phyloP scores from a whole-genome alignment of 2,797 vertebrate species.

The Epinephelus coioides region DNA sequence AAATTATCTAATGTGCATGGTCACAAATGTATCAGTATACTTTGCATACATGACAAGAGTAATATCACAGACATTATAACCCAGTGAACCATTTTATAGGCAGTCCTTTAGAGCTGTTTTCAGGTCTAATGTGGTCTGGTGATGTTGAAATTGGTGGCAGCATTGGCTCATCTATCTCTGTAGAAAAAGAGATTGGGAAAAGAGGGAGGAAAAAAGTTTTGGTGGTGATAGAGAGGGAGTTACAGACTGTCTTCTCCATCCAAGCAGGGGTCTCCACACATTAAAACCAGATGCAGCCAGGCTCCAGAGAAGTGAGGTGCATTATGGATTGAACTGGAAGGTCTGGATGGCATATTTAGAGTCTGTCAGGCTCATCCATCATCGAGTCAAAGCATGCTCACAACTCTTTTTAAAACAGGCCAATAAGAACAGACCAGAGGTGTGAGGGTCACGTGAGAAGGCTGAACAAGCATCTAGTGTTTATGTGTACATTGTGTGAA shows the following conservation, averaged over 20 bases:
- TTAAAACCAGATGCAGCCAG: conserved; percentile 83
- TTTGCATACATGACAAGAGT: conserved; percentile 5
- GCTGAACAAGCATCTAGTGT: conserved; percentile 57
- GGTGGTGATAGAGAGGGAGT: conserved; percentile 45
- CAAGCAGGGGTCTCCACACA: conserved; percentile 67
- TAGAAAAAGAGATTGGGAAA: conserved; percentile 23
- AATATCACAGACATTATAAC: conserved; percentile 24
- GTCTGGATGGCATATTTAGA: conserved; percentile 76
- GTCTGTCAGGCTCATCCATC: conserved; percentile 75
- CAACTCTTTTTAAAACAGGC: conserved; percentile 24
- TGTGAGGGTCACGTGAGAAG: conserved; percentile 23
- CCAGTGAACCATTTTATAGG: conserved; percentile 19
- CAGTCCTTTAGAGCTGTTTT: conserved; percentile 2
- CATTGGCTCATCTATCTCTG: conserved; percentile 24
- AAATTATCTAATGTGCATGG: not conserved
- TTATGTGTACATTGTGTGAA: conserved; percentile 65
- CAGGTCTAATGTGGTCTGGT: conserved; percentile 13
- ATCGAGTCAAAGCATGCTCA: conserved; percentile 55
- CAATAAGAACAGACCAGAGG: conserved; percentile 26
- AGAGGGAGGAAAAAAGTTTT: conserved; percentile 21
- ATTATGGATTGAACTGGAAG: conserved; percentile 53
- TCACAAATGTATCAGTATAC: conserved; percentile 4
- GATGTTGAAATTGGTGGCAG: conserved; percentile 22
- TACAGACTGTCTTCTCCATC: conserved; percentile 41
- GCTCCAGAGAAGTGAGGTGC: conserved; percentile 61